Percentiles rank a stretch among this genome's conserved stretches.
Evolutionary conservation across 2,113 vertebrate species (phyloP).

Genomic region (Onychostoma macrolepis): DNA sequence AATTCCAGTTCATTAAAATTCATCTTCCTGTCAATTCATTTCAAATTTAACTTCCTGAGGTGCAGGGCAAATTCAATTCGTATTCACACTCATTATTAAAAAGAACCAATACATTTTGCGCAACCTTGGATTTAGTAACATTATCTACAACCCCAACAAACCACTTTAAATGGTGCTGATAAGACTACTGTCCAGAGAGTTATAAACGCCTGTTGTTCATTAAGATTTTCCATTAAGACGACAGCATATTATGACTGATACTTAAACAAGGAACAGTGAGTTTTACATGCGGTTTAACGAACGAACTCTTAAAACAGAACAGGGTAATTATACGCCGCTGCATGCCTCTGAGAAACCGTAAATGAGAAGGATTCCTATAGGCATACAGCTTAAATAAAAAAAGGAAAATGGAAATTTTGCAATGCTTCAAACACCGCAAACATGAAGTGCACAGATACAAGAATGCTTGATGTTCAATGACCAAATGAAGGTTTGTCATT

Average conservation of each 20-base stretch:
- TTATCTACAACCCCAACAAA: neutral
- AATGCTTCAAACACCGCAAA: neutral
- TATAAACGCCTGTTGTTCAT: constrained; percentile 69
- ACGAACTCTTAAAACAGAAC: constrained; percentile 32
- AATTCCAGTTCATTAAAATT: neutral
- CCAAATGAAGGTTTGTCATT: neutral
- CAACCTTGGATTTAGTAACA: neutral
- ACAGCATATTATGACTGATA: constrained; percentile 56
- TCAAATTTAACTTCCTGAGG: neutral
- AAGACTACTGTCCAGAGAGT: constrained; percentile 61
- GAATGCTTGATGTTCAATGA: neutral
- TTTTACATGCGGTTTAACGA: constrained; percentile 47
- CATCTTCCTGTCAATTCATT: neutral
- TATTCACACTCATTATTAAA: neutral
- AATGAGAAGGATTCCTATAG: constrained; percentile 45
- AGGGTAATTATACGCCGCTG: constrained; percentile 45
- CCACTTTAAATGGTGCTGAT: constrained; percentile 5
- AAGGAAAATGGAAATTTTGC: neutral
- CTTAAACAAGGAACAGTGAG: constrained; percentile 21
- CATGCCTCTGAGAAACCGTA: constrained; percentile 30
- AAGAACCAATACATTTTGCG: neutral
- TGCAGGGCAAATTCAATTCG: neutral
- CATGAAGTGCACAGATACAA: neutral
- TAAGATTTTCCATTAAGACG: neutral
- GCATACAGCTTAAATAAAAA: constrained; percentile 42